These are phyloP conservation scores for Aphaenogaster floridana DNA, from an alignment of 1,140 invertebrate genomes.

Conservation along the genomic window DNA sequence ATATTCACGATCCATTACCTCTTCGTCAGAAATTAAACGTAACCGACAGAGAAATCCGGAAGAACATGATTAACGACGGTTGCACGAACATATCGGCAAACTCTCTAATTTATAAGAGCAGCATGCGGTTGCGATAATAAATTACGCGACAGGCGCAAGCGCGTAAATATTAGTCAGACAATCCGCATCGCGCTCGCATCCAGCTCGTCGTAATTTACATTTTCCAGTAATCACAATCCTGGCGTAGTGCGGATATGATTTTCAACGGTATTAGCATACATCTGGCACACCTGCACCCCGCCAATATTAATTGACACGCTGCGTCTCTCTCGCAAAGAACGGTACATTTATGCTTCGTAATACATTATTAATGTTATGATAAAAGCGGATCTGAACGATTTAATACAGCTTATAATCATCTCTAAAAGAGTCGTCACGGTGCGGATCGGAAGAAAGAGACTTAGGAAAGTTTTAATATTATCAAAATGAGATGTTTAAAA, in stretches of 20 bases:
- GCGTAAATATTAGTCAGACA: conserved; percentile 68
- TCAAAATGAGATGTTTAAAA: background rate
- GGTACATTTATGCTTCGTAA: conserved; percentile 35
- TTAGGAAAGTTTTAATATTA: background rate
- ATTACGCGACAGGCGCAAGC: conserved; percentile 51
- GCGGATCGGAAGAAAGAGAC: background rate
- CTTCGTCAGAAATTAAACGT: conserved; percentile 37
- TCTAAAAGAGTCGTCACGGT: background rate
- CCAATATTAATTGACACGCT: conserved; percentile 65
- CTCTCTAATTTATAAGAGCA: conserved; percentile 66
- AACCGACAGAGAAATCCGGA: conserved; percentile 49
- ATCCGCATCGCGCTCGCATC: conserved; percentile 52
- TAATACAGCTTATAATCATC: conserved; percentile 5
- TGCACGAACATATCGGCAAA: conserved; percentile 55
- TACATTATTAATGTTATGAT: conserved; percentile 44
- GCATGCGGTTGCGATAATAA: conserved; percentile 60
- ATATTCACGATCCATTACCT: conserved; percentile 22
- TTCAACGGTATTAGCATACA: conserved; percentile 62
- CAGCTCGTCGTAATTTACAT: conserved; percentile 59
- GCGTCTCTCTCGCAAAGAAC: conserved; percentile 44
- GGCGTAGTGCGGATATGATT: conserved; percentile 54
- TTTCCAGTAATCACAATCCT: conserved; percentile 66
- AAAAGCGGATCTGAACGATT: conserved; percentile 21
- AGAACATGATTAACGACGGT: conserved; percentile 61
- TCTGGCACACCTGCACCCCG: conserved; percentile 59